Evolutionary conservation across 1,140 invertebrate species (phyloP).

Genomic region (Popillia japonica): DNA sequence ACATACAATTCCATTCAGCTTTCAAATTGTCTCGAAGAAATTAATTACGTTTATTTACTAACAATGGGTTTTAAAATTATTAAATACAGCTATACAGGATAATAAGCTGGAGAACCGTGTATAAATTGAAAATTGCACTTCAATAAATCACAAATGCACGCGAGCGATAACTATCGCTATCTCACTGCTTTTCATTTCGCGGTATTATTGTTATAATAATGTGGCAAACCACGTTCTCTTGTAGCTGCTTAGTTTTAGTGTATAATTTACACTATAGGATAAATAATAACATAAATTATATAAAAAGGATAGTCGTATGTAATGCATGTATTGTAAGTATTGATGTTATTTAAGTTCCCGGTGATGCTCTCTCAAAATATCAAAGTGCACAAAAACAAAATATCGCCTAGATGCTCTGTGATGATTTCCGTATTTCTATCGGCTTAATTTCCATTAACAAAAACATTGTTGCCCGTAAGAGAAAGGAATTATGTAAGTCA

Average conservation of each 20-base stretch:
- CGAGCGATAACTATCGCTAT: background rate
- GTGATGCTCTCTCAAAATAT: background rate
- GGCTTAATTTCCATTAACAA: background rate
- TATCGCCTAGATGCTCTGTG: background rate
- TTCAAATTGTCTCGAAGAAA: too few species aligned
- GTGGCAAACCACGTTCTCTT: background rate
- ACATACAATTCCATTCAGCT: too few species aligned
- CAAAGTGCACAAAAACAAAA: slow-evolving; percentile 4
- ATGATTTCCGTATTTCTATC: background rate
- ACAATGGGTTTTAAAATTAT: too few species aligned
- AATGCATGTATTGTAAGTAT: background rate
- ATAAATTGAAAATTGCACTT: background rate
- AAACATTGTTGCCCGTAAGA: background rate
- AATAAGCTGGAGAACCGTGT: background rate
- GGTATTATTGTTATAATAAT: background rate
- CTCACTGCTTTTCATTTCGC: background rate
- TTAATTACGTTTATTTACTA: too few species aligned
- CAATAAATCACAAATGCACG: background rate
- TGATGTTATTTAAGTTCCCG: background rate
- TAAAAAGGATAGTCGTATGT: background rate
- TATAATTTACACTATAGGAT: background rate
- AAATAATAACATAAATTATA: slow-evolving; percentile 11
- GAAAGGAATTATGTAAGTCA: slow-evolving; percentile 4
- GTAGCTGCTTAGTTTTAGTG: background rate
- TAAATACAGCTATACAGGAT: background rate